phyloP scores from a whole-genome alignment of 2,797 vertebrate genomes.

The Myotis findleyi region DNA sequence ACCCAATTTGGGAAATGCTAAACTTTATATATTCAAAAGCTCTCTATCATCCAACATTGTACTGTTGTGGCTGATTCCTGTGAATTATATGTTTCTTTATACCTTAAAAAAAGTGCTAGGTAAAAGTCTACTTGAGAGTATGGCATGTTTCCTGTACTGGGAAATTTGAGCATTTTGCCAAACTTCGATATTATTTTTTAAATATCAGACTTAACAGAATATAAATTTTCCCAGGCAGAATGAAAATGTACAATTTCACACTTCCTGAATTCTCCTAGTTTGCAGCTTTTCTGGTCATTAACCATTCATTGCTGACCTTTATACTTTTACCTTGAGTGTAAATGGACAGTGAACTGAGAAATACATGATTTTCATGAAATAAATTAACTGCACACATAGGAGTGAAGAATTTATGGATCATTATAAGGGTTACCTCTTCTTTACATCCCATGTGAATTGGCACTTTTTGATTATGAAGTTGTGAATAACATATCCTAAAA shows the following conservation, averaged over 20 bases:
- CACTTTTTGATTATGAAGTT: conserved; percentile 16
- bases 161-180: conserved; percentile 61
- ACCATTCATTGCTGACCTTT: conserved; percentile 64
- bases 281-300: conserved; percentile 69
- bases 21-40: conserved; percentile 78
- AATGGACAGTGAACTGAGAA: conserved; percentile 62
- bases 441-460: background rate
- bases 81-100: conserved; percentile 70
- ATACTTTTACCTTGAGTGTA: conserved; percentile 52
- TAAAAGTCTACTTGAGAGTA: conserved; percentile 34
- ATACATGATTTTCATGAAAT: conserved; percentile 34
- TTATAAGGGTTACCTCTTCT: background rate
- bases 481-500: background rate
- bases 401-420: background rate
- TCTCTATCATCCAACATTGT: conserved; percentile 56
- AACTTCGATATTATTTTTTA: conserved; percentile 58
- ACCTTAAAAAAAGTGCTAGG: conserved; percentile 19
- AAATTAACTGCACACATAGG: conserved; percentile 47
- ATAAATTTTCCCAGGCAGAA: conserved; percentile 24
- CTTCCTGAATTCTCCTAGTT: conserved; percentile 44
- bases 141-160: conserved; percentile 42
- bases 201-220: conserved; percentile 57
- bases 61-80: conserved; percentile 37
- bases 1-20: conserved; percentile 68
- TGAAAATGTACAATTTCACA: conserved; percentile 63